Evolutionary conservation across 1,140 invertebrate genomes (phyloP).

Genomic region (Lordiphosa mommai): DNA sequence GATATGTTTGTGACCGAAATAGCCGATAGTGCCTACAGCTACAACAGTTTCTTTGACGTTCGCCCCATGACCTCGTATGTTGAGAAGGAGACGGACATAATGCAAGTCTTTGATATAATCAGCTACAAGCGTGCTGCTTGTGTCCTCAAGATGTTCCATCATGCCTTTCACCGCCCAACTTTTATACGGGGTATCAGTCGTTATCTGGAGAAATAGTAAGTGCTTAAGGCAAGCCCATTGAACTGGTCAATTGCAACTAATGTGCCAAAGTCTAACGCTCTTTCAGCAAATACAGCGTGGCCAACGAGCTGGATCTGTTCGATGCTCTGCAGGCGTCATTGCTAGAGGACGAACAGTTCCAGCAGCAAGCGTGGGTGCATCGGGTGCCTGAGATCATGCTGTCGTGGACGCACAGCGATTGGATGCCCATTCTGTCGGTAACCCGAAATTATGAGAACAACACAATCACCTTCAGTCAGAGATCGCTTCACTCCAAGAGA

Average conservation of each 20-base stretch:
- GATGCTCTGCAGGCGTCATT: constrained; percentile 80
- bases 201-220: constrained; percentile 79
- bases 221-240: constrained; percentile 13
- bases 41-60: constrained; percentile 80
- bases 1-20: constrained; percentile 87
- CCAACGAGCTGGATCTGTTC: constrained; percentile 65
- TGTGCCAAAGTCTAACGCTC: constrained; percentile 49
- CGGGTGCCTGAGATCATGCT: constrained; percentile 77
- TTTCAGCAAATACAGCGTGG: constrained; percentile 66
- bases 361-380: constrained; percentile 33
- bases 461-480: constrained; percentile 79
- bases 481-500: constrained; percentile 52
- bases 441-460: constrained; percentile 79
- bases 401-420: constrained; percentile 82
- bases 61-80: constrained; percentile 88
- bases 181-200: constrained; percentile 72
- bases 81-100: constrained; percentile 85
- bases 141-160: constrained; percentile 81
- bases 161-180: constrained; percentile 70
- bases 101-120: constrained; percentile 89
- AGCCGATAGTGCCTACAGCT: constrained; percentile 59
- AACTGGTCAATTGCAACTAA: constrained; percentile 73
- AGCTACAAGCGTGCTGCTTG: constrained; percentile 85
- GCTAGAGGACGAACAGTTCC: constrained; percentile 59
- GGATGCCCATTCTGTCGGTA: constrained; percentile 81